These are phyloP conservation scores for Vulpes ferrilata DNA, from an alignment of 2,113 vertebrate species.

Conservation along the genomic window DNA sequence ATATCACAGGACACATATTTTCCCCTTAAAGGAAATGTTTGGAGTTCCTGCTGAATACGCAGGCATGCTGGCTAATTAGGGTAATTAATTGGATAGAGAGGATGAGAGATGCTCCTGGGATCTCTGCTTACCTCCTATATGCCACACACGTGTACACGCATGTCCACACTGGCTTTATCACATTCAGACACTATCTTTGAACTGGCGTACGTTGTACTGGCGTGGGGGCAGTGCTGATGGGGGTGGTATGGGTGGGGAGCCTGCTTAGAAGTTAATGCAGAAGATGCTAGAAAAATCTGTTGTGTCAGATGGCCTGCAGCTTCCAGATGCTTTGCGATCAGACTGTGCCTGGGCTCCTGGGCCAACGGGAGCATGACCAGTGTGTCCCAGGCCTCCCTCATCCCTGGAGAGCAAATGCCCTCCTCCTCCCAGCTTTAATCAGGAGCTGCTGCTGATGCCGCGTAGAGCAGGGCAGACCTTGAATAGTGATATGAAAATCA, in stretches of 20 bases:
- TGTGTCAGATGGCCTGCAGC: background rate
- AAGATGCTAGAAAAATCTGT: background rate
- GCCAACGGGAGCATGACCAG: background rate
- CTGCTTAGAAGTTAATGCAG: background rate
- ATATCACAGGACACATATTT: background rate
- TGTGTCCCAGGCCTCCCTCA: background rate
- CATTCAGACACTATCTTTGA: background rate
- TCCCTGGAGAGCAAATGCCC: background rate
- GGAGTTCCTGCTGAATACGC: conserved; percentile 50
- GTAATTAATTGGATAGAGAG: conserved; percentile 60
- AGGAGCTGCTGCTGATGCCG: background rate
- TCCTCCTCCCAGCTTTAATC: background rate
- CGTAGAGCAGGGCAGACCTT: background rate
- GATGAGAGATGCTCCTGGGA: conserved; percentile 24
- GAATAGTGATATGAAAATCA: conserved; percentile 55
- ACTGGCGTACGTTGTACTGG: background rate
- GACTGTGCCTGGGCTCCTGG: background rate
- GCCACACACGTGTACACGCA: background rate
- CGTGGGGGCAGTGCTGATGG: background rate
- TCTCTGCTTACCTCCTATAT: background rate
- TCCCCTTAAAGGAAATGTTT: conserved; percentile 41
- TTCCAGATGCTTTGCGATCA: background rate
- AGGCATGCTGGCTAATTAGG: conserved; percentile 66
- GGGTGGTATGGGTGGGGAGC: accelerated
- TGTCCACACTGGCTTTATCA: background rate